These are phyloP conservation scores for Enteromius fasciolatus DNA, from an alignment of 2,797 vertebrate species.

Conservation along the genomic window DNA sequence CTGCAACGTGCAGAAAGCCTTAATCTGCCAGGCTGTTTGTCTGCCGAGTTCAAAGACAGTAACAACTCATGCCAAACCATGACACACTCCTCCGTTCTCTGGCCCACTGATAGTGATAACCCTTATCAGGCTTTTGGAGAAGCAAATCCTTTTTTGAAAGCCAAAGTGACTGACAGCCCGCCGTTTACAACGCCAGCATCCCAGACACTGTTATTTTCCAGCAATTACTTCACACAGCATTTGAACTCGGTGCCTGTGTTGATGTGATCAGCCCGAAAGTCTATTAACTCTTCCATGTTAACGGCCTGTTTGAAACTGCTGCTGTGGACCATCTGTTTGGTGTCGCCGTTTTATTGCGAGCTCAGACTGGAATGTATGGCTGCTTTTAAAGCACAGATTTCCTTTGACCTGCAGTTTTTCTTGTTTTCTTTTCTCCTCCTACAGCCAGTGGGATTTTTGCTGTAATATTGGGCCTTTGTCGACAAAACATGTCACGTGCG, in stretches of 20 bases:
- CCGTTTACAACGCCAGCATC: constrained; percentile 41
- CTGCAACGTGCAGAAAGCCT: neutral
- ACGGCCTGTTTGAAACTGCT: constrained; percentile 53
- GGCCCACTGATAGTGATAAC: constrained; percentile 31
- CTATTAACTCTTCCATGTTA: constrained; percentile 47
- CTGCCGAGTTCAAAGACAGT: neutral
- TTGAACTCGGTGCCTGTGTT: constrained; percentile 49
- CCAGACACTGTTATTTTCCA: constrained; percentile 56
- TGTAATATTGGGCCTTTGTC: constrained; percentile 24
- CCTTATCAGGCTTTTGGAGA: constrained; percentile 34
- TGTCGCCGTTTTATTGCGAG: constrained; percentile 66
- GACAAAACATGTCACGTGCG: constrained; percentile 74
- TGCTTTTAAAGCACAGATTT: constrained; percentile 44
- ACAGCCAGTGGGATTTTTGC: constrained; percentile 55
- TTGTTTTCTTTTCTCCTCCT: constrained; percentile 35
- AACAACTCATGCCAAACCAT: constrained; percentile 1
- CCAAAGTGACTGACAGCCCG: constrained; percentile 37
- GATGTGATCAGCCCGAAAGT: constrained; percentile 44
- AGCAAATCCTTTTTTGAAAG: constrained; percentile 38
- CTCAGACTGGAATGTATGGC: constrained; percentile 69
- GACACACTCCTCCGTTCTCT: constrained; percentile 23
- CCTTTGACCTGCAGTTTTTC: constrained; percentile 38
- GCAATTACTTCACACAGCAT: constrained; percentile 49
- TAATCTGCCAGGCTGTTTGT: constrained; percentile 12
- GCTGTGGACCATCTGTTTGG: constrained; percentile 71